Conservation (phyloP, 2,797 vertebrate species). For the Cryptoprocta ferox region DNA sequence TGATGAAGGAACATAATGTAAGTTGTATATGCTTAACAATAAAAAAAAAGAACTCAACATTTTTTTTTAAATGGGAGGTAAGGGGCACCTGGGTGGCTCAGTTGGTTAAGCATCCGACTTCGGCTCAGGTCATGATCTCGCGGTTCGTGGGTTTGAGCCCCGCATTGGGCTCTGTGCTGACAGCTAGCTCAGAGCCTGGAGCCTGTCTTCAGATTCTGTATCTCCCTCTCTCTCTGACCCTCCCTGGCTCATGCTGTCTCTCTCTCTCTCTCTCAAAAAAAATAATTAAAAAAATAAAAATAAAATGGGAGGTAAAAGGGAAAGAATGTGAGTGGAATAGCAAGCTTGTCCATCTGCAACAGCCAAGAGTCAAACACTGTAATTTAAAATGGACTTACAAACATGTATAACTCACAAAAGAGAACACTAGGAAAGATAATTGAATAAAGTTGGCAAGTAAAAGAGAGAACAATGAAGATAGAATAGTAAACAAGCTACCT, state of each 20-base stretch:
- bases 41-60: background rate
- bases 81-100: too few relatives aligned
- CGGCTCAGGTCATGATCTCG: too few relatives aligned
- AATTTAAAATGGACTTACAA: constrained; percentile 7
- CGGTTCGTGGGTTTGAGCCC: too few relatives aligned
- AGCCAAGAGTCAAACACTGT: background rate
- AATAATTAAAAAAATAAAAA: too few relatives aligned
- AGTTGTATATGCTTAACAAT: background rate
- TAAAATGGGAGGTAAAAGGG: background rate
- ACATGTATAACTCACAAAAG: background rate
- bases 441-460: background rate
- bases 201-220: too few relatives aligned
- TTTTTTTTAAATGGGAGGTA: background rate
- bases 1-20: background rate
- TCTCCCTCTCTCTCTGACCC: too few relatives aligned
- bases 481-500: background rate
- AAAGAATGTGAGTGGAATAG: background rate
- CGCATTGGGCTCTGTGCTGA: too few relatives aligned
- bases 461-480: background rate
- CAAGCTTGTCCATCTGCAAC: background rate
- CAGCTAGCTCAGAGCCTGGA: too few relatives aligned
- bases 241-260: too few relatives aligned
- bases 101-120: too few relatives aligned
- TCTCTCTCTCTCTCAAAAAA: too few relatives aligned
- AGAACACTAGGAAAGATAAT: background rate